Evolutionary conservation across 2,888 invertebrate genomes (phyloP).

Genomic region (Xestia rhomboidea): DNA sequence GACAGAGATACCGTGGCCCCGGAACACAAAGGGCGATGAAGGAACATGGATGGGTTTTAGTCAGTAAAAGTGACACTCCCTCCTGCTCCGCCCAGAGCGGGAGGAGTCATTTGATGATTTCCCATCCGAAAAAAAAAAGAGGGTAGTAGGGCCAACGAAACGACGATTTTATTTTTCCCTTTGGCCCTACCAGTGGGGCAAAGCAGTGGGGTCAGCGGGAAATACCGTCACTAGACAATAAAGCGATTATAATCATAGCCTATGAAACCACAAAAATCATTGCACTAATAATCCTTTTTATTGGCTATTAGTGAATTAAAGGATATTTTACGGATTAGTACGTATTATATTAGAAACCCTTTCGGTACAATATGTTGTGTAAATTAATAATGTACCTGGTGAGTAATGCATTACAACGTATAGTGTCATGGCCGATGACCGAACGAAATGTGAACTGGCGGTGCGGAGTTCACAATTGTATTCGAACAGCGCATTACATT

Average conservation of each 20-base stretch:
- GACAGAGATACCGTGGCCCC: too few species aligned
- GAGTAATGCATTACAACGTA: not conserved
- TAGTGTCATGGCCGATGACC: constrained; percentile 23
- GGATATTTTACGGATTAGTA: not conserved
- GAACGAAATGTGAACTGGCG: constrained; percentile 11
- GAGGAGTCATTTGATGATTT: too few species aligned
- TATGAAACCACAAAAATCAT: not conserved
- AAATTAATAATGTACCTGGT: not conserved
- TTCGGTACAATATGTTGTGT: not conserved
- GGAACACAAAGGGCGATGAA: too few species aligned
- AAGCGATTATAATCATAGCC: not conserved
- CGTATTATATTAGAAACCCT: not conserved
- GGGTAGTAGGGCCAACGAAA: too few species aligned
- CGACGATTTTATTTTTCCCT: too few species aligned
- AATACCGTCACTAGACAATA: not conserved
- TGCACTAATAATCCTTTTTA: not conserved
- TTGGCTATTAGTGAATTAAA: too few species aligned
- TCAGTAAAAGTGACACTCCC: too few species aligned
- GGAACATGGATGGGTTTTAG: too few species aligned
- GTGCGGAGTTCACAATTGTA: constrained; percentile 15
- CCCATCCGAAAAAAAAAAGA: too few species aligned
- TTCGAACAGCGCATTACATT: constrained; percentile 29
- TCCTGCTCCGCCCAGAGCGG: too few species aligned
- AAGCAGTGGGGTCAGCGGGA: too few species aligned
- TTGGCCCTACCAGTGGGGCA: too few species aligned